A percentile compares a stretch with the other conserved stretches of the same genome.
Conservation (phyloP, 2,113 vertebrate genomes). For the Smithornis capensis region DNA sequence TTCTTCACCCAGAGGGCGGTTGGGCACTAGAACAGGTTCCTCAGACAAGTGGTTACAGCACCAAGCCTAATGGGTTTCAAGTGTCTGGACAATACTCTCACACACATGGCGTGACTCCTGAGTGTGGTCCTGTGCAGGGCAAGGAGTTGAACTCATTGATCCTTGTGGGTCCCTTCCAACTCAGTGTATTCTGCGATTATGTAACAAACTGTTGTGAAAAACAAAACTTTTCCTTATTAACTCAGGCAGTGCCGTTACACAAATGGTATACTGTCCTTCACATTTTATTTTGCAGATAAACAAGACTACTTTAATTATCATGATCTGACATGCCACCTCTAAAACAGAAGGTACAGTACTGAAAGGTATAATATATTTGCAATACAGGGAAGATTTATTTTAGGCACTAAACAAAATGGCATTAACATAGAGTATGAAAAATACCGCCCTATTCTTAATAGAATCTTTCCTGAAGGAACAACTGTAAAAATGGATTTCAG, state of each 20-base stretch:
- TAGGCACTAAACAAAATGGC: background rate
- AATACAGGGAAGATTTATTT: background rate
- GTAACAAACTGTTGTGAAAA: background rate
- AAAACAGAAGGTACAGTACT: background rate
- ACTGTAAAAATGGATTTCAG: background rate
- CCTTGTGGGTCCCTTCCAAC: background rate
- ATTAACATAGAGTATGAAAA: background rate
- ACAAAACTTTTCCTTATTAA: background rate
- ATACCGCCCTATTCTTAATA: background rate
- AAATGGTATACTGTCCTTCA: background rate
- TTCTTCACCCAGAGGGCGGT: background rate
- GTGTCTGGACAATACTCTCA: background rate
- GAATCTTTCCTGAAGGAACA: background rate
- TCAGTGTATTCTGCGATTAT: background rate
- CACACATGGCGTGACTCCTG: background rate
- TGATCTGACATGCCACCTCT: background rate
- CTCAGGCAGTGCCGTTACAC: background rate
- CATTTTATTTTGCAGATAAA: conserved; percentile 38
- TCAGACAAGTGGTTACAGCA: background rate
- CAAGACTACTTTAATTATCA: background rate
- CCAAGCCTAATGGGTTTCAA: background rate
- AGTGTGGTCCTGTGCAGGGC: background rate
- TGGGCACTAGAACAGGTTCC: background rate
- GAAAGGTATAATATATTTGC: background rate
- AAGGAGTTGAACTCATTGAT: background rate